These are phyloP conservation scores for Pyrrhopygopsis socrates DNA, from an alignment of 2,888 invertebrate genomes.

Conservation along the genomic window DNA sequence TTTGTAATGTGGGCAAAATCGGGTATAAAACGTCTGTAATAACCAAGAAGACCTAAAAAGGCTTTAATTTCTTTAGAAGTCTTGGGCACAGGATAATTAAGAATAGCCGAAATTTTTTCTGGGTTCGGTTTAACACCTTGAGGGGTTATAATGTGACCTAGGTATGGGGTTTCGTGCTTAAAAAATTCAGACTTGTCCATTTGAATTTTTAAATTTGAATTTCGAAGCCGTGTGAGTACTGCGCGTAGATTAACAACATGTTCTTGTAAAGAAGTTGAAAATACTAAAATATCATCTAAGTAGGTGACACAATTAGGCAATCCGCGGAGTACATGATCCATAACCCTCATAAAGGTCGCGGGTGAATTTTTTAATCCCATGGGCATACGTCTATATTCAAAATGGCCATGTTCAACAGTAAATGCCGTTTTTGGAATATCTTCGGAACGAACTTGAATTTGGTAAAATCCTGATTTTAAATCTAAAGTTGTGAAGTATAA, in stretches of 20 bases:
- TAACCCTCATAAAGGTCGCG: conserved; percentile 84
- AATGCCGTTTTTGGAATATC: conserved; percentile 85
- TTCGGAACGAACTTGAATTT: conserved; percentile 60
- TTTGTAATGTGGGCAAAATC: conserved; percentile 64
- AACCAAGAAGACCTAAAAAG: conserved; percentile 51
- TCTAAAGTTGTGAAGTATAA: conserved; percentile 76
- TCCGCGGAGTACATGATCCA: conserved; percentile 85
- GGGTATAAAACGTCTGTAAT: conserved; percentile 59
- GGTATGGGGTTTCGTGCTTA: conserved; percentile 75
- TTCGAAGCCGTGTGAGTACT: conserved; percentile 77
- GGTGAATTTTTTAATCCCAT: conserved; percentile 84
- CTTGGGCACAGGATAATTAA: conserved; percentile 26
- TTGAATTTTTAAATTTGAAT: conserved; percentile 83
- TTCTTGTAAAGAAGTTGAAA: conserved; percentile 81
- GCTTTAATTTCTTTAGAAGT: conserved; percentile 49
- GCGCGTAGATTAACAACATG: conserved; percentile 79
- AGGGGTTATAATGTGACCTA: conserved; percentile 54
- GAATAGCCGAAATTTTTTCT: conserved; percentile 77
- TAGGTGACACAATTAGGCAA: conserved; percentile 84
- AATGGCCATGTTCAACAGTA: conserved; percentile 83
- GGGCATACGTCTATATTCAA: conserved; percentile 84
- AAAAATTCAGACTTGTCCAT: conserved; percentile 85
- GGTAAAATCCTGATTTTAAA: conserved; percentile 72
- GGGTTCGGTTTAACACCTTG: conserved; percentile 71
- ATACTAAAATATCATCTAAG: conserved; percentile 87